Conservation (phyloP, 2,113 vertebrate species). For the Sarotherodon lohbergeri region DNA sequence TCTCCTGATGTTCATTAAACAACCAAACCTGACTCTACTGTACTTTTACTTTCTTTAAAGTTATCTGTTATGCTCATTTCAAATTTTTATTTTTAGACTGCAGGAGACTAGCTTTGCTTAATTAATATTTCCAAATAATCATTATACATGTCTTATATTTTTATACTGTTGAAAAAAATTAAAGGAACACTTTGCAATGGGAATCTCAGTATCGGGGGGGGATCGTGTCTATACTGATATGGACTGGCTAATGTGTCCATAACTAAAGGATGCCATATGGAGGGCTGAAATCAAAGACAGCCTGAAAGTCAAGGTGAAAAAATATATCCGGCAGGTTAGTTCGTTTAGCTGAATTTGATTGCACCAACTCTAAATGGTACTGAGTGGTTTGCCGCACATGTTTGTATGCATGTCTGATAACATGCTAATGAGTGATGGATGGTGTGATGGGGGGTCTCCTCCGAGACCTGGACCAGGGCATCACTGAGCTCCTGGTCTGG, state of each 20-base stretch:
- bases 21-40: neutral
- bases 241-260: neutral
- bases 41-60: neutral
- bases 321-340: neutral
- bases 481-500: neutral
- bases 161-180: neutral
- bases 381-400: neutral
- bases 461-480: neutral
- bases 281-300: neutral
- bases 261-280: neutral
- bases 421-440: neutral
- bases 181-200: neutral
- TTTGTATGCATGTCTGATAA: neutral
- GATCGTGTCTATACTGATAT: no score
- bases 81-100: neutral
- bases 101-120: neutral
- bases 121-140: neutral
- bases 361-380: neutral
- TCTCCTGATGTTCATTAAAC: neutral
- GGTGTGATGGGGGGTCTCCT: neutral
- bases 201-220: neutral
- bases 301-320: neutral
- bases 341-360: neutral
- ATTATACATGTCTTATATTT: neutral
- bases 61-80: neutral